phyloP scores from a whole-genome alignment of 1,140 invertebrate species.

The Papilio aristodemus region DNA sequence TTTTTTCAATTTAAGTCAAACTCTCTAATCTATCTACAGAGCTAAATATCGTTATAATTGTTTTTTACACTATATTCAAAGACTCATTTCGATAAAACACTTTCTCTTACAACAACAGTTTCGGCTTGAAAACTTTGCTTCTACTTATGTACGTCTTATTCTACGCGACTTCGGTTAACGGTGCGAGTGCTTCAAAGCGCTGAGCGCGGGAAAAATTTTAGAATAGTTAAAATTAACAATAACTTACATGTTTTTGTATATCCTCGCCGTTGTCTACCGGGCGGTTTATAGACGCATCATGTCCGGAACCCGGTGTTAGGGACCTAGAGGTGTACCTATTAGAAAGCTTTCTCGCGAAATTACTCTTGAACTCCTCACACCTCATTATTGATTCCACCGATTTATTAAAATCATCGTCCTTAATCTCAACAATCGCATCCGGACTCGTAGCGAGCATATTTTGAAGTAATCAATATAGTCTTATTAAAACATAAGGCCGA shows the following conservation, averaged over 20 bases:
- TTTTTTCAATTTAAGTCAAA: too few relatives aligned
- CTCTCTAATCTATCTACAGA: too few relatives aligned
- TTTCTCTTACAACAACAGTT: not conserved
- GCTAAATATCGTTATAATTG: not conserved
- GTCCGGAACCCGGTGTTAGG: conserved; percentile 46
- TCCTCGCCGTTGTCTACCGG: conserved; percentile 44
- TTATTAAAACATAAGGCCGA: conserved; percentile 47
- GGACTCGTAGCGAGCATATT: conserved; percentile 57
- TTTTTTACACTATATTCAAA: not conserved
- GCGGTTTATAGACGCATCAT: conserved; percentile 52
- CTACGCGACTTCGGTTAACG: not conserved
- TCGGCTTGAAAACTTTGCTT: not conserved
- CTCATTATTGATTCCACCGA: conserved; percentile 75
- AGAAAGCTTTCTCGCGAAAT: conserved; percentile 72
- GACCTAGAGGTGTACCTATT: conserved; percentile 66
- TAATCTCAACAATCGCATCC: conserved; percentile 40
- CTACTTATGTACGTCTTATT: not conserved
- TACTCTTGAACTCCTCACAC: conserved; percentile 75
- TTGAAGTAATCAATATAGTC: conserved; percentile 45
- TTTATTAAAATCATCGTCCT: conserved; percentile 64
- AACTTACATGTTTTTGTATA: conserved; percentile 57
- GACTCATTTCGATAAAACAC: not conserved
- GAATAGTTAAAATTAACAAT: not conserved
- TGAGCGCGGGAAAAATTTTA: not conserved
- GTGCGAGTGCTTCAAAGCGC: not conserved